phyloP scores from a whole-genome alignment of 1,140 invertebrate genomes.

The Venustaconcha ellipsiformis region DNA sequence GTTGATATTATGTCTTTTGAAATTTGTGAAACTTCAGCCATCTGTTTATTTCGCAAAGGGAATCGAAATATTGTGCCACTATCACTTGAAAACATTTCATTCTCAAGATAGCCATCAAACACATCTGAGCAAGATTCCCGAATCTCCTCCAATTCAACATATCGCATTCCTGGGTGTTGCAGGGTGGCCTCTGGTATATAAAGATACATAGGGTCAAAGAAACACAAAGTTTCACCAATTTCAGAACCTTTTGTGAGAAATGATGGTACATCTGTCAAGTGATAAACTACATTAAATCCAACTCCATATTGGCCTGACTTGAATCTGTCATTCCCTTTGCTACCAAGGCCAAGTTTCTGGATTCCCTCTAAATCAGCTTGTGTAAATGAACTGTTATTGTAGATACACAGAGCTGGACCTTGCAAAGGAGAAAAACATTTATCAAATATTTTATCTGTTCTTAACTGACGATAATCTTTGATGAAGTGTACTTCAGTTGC shows the following conservation, averaged over 20 bases:
- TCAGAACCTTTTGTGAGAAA: constrained; percentile 49
- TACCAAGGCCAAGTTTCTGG: constrained; percentile 52
- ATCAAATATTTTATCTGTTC: constrained; percentile 34
- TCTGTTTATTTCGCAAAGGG: constrained; percentile 18
- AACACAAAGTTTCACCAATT: constrained; percentile 39
- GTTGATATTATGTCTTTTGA: constrained; percentile 28
- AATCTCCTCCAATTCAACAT: constrained; percentile 29
- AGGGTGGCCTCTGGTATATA: constrained; percentile 26
- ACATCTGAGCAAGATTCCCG: constrained; percentile 43
- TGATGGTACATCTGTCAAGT: constrained; percentile 60
- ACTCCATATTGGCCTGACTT: constrained; percentile 60
- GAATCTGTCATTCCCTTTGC: constrained; percentile 41
- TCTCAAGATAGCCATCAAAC: constrained; percentile 14
- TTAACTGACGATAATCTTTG: constrained; percentile 46
- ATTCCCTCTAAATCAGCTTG: constrained; percentile 57
- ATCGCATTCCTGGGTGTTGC: background rate
- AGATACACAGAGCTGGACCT: constrained; percentile 57
- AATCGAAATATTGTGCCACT: too few species aligned
- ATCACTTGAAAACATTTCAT: too few species aligned
- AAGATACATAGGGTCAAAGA: constrained; percentile 57
- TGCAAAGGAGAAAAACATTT: constrained; percentile 40
- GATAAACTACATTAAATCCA: constrained; percentile 64
- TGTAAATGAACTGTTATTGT: constrained; percentile 60
- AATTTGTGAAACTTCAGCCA: constrained; percentile 46
- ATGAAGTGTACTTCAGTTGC: constrained; percentile 61